Conservation (phyloP, 2,888 invertebrate species). For the Dryomyza anilis region DNA sequence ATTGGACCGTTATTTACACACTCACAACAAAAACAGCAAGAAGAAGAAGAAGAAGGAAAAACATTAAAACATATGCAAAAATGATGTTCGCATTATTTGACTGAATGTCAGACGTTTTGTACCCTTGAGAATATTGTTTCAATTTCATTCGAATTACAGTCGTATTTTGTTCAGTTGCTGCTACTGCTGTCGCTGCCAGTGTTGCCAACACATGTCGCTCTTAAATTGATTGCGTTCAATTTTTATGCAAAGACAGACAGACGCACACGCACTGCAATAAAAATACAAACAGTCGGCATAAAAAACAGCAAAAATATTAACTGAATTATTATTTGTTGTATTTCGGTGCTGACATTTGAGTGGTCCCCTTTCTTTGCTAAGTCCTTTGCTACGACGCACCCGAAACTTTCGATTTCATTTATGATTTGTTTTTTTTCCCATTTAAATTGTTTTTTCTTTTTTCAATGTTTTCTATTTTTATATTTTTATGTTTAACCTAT, state of each 20-base stretch:
- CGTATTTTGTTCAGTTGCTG: background rate
- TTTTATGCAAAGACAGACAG: slow-evolving; percentile 12
- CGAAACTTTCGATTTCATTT: slow-evolving; percentile 15
- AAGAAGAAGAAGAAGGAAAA: no score
- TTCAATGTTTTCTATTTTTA: no score
- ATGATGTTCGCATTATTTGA: slow-evolving; percentile 16
- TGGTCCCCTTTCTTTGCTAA: no score
- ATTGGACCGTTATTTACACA: no score
- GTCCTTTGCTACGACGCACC: no score
- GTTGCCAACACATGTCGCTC: slow-evolving; percentile 17
- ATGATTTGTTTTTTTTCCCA: slow-evolving; percentile 1
- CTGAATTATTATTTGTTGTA: no score
- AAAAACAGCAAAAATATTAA: no score
- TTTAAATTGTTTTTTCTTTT: no score
- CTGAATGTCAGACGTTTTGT: slow-evolving; percentile 22
- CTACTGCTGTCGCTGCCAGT: background rate
- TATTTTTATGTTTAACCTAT: no score
- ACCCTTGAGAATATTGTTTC: slow-evolving; percentile 13
- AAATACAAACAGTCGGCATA: no score
- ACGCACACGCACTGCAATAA: no score
- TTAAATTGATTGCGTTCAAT: slow-evolving; percentile 25
- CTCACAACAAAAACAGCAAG: background rate
- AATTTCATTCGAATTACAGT: slow-evolving; percentile 13
- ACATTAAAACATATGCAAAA: slow-evolving; percentile 14
- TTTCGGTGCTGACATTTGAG: no score